Evolutionary conservation across 2,113 vertebrate genomes (phyloP).

Genomic region (Porphyrio hochstetteri): DNA sequence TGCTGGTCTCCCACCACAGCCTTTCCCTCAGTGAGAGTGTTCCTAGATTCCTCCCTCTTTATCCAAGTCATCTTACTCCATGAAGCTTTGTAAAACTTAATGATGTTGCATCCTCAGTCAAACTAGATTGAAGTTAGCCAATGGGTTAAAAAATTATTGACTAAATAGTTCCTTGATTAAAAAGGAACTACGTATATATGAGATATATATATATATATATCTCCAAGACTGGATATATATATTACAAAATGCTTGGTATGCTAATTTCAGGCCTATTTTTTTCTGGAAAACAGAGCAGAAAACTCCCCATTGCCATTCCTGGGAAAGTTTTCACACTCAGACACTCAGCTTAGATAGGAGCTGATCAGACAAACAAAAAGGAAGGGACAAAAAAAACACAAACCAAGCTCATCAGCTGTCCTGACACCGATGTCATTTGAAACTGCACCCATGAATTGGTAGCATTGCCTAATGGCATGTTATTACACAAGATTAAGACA

Average conservation of each 20-base stretch:
- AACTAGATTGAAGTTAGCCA: not conserved
- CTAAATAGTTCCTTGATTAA: not conserved
- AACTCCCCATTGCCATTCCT: not conserved
- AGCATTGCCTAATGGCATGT: not conserved
- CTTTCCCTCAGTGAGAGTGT: not conserved
- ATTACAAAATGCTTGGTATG: not conserved
- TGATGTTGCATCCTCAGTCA: not conserved
- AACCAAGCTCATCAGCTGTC: not conserved
- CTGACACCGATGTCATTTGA: not conserved
- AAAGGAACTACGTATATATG: not conserved
- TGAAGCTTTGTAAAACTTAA: not conserved
- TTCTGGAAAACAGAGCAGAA: not conserved
- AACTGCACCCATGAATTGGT: not conserved
- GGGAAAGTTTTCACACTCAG: not conserved
- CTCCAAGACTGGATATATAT: no score
- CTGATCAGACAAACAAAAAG: not conserved
- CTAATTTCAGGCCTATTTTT: not conserved
- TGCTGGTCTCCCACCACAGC: no score
- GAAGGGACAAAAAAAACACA: no score
- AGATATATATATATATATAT: accelerated
- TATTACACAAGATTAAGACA: not conserved
- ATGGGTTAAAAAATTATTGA: not conserved
- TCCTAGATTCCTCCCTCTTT: not conserved
- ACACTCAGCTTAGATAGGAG: not conserved
- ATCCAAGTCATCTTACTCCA: not conserved